A percentile compares a stretch with the other conserved stretches of the same genome.
These are phyloP conservation scores for Cynodonichthys magdalenae DNA, from an alignment of 2,797 vertebrate genomes.

Conservation along the genomic window DNA sequence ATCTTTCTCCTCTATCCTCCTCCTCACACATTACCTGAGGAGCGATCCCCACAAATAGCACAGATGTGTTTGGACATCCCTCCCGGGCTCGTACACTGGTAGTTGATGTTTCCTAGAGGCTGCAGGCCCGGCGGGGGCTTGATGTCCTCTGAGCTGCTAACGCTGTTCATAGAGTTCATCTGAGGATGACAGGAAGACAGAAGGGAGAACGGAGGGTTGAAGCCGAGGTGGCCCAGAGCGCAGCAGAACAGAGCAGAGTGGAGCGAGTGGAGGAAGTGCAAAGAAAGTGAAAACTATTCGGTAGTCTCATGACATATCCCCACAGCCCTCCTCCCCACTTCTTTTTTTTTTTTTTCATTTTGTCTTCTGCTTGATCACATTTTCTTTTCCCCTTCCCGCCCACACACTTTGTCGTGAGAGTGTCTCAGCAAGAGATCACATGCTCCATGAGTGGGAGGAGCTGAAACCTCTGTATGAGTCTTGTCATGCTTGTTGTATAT, in stretches of 20 bases:
- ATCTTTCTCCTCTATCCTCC: background rate
- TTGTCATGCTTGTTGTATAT: constrained; percentile 60
- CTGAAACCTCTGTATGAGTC: constrained; percentile 33
- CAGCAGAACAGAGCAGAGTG: constrained; percentile 28
- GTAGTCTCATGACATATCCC: constrained; percentile 51
- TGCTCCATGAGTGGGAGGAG: constrained; percentile 55
- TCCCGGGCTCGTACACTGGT: constrained; percentile 89
- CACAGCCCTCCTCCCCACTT: constrained; percentile 52
- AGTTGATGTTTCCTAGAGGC: constrained; percentile 87
- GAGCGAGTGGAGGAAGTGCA: constrained; percentile 43
- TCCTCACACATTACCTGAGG: constrained; percentile 85
- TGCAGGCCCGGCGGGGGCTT: constrained; percentile 91
- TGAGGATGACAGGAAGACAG: constrained; percentile 65
- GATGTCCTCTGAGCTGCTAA: constrained; percentile 90
- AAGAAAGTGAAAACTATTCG: constrained; percentile 42
- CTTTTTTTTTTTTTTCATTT: constrained; percentile 38
- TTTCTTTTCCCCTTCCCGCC: constrained; percentile 43
- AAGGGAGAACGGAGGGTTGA: constrained; percentile 34
- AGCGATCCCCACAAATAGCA: constrained; percentile 95
- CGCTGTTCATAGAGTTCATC: constrained; percentile 87
- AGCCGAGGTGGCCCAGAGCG: constrained; percentile 23
- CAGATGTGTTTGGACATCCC: constrained; percentile 96
- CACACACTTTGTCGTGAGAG: constrained; percentile 66
- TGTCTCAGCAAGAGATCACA: constrained; percentile 59
- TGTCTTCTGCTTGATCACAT: constrained; percentile 49